Evolutionary conservation across 2,797 vertebrate species (phyloP).

Genomic region (Macropodus opercularis): DNA sequence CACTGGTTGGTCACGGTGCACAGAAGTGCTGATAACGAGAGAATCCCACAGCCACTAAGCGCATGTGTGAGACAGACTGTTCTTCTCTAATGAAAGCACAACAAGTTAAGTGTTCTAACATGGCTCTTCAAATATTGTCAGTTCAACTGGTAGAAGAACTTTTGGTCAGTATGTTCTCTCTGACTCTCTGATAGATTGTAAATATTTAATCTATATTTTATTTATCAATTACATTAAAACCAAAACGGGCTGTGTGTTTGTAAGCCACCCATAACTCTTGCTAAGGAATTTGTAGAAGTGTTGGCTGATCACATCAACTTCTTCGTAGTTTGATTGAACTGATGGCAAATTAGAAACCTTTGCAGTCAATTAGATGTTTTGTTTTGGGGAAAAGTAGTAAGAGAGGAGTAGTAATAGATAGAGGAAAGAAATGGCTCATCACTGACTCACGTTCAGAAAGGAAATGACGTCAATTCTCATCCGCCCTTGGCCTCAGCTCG

Average conservation of each 20-base stretch:
- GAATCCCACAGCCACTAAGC: constrained; percentile 7
- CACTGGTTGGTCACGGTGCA: not conserved
- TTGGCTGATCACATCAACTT: not conserved
- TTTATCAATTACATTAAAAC: too few relatives aligned
- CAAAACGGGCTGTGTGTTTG: not conserved
- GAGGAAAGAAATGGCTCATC: constrained; percentile 59
- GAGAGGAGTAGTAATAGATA: constrained; percentile 31
- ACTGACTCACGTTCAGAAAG: constrained; percentile 73
- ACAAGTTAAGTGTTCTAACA: too few relatives aligned
- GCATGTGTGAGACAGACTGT: not conserved
- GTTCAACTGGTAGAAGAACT: too few relatives aligned
- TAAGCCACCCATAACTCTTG: not conserved
- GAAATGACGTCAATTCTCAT: constrained; percentile 73
- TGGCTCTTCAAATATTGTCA: too few relatives aligned
- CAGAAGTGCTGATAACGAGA: constrained; percentile 11
- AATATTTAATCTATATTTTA: too few relatives aligned
- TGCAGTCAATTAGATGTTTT: constrained; percentile 1
- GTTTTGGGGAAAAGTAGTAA: constrained; percentile 1
- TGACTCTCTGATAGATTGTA: too few relatives aligned
- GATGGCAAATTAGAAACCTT: not conserved
- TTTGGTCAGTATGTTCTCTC: too few relatives aligned
- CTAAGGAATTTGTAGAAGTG: not conserved
- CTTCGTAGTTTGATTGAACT: not conserved
- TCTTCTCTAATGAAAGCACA: not conserved
- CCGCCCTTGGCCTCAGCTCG: constrained; percentile 55